Percentiles rank a stretch among this genome's conserved stretches.
Conservation (phyloP, 2,888 invertebrate species). For the Drymonia ruficornis region DNA sequence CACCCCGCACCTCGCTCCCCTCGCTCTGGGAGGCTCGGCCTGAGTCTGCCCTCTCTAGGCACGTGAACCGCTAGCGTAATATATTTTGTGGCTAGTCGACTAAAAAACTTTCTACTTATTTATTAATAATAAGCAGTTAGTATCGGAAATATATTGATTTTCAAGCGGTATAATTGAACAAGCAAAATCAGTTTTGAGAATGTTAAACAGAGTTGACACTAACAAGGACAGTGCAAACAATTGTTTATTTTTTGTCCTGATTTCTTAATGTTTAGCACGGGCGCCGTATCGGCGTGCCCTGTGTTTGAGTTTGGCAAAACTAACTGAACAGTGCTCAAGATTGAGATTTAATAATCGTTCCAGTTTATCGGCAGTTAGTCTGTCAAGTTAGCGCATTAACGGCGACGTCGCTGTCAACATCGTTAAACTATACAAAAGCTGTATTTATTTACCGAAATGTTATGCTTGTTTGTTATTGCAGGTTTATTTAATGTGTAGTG, state of each 20-base stretch:
- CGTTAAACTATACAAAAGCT: background rate
- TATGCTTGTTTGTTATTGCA: too few species aligned
- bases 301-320: conserved; percentile 29
- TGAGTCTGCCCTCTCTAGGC: background rate
- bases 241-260: too few species aligned
- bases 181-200: too few species aligned
- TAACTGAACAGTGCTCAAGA: conserved; percentile 23
- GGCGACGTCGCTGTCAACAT: background rate
- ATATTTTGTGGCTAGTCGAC: too few species aligned
- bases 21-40: background rate
- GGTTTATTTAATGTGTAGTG: too few species aligned
- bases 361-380: conserved; percentile 16
- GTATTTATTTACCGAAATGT: too few species aligned
- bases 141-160: too few species aligned
- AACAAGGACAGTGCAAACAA: too few species aligned
- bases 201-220: too few species aligned
- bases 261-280: background rate
- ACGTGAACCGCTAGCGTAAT: background rate
- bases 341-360: conserved; percentile 22
- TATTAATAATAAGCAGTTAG: too few species aligned
- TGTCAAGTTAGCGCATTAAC: background rate
- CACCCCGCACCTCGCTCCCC: background rate
- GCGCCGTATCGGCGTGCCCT: conserved; percentile 5
- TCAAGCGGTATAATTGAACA: too few species aligned
- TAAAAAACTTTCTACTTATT: too few species aligned